A percentile compares a stretch with the other conserved stretches of the same genome.
phyloP scores from a whole-genome alignment of 2,888 invertebrate genomes.

The Ametastegia equiseti region DNA sequence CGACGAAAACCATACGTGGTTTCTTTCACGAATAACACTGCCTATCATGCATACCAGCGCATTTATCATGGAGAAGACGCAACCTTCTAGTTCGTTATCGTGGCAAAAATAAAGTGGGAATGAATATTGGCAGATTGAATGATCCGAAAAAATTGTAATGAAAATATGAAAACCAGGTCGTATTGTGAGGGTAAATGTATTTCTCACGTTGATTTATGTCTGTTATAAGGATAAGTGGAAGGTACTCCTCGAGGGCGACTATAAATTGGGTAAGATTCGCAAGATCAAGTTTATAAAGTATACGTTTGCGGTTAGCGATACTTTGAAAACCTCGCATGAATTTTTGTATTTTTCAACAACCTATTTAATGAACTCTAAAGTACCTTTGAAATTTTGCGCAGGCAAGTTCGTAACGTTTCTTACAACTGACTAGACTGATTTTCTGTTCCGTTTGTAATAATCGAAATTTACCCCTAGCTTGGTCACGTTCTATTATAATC shows the following conservation, averaged over 20 bases:
- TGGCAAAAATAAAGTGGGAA: background rate
- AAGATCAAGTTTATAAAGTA: background rate
- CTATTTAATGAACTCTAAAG: background rate
- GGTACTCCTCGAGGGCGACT: background rate
- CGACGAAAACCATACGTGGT: background rate
- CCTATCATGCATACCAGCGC: too few species aligned
- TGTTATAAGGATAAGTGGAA: background rate
- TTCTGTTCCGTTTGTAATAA: constrained; percentile 18
- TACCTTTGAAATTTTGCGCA: background rate
- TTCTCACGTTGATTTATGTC: background rate
- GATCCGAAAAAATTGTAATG: background rate
- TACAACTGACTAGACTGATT: constrained; percentile 33
- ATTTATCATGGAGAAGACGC: background rate
- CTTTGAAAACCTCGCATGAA: background rate
- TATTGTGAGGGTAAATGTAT: background rate
- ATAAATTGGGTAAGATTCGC: background rate
- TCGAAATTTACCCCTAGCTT: background rate
- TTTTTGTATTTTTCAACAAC: background rate
- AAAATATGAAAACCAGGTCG: background rate
- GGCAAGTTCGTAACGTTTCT: background rate
- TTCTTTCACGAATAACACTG: background rate
- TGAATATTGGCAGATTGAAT: background rate
- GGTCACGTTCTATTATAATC: background rate
- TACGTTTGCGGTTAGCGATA: background rate
- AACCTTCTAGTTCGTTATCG: background rate